phyloP scores from a whole-genome alignment of 2,797 vertebrate species.

The Neomorphus geoffroyi region DNA sequence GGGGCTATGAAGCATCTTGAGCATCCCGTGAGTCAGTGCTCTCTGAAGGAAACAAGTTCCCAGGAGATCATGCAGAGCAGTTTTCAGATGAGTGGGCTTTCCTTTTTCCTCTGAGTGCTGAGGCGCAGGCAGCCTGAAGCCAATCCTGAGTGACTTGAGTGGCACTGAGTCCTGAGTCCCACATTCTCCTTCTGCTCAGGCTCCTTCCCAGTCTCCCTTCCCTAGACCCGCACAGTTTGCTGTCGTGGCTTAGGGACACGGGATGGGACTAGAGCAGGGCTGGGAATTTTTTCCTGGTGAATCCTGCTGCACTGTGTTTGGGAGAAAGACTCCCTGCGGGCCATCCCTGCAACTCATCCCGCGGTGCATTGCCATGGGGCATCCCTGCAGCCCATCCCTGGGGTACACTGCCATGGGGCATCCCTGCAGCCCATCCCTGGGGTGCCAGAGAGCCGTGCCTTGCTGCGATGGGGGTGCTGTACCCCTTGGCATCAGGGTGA shows the following conservation, averaged over 20 bases:
- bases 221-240: background rate
- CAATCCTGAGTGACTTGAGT: accelerated
- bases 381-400: background rate
- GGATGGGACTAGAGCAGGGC: accelerated
- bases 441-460: too few relatives aligned
- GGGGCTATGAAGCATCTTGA: background rate
- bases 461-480: too few relatives aligned
- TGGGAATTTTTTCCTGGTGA: background rate
- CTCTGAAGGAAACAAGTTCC: background rate
- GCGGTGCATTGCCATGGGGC: background rate
- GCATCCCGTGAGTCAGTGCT: background rate
- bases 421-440: background rate
- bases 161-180: background rate
- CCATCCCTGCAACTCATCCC: background rate
- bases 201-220: background rate
- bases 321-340: background rate
- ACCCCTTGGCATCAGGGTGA: too few relatives aligned
- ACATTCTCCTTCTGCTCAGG: background rate
- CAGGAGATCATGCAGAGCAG: accelerated
- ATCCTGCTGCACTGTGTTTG: background rate
- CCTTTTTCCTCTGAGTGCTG: background rate
- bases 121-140: background rate
- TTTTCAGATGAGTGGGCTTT: background rate
- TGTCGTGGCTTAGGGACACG: accelerated
- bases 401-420: background rate